Evolutionary conservation across 2,888 invertebrate genomes (phyloP).

Genomic region (Drosophila planitibia): DNA sequence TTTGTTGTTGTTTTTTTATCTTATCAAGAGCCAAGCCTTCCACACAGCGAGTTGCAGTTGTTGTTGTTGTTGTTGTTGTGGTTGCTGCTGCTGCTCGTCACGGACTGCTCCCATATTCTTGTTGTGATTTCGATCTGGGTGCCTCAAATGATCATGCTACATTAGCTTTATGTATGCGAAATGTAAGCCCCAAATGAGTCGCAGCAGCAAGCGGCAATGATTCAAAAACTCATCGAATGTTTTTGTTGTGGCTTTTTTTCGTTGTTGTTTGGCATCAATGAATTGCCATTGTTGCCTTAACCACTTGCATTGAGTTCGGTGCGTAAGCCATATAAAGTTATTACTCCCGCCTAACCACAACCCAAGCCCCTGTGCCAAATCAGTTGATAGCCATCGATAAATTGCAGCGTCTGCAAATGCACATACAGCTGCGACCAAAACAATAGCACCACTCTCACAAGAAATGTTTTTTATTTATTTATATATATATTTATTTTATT

Average conservation of each 20-base stretch:
- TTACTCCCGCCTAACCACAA: neutral
- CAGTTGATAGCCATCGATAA: constrained; percentile 24
- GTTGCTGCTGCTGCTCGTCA: constrained; percentile 18
- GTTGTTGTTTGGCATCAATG: constrained; percentile 35
- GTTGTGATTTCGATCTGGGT: constrained; percentile 60
- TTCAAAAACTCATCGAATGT: constrained; percentile 27
- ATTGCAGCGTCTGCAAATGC: neutral
- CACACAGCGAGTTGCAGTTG: constrained; percentile 7
- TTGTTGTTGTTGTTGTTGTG: neutral
- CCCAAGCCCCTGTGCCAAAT: constrained; percentile 7
- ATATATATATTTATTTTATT: neutral
- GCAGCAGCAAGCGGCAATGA: constrained; percentile 39
- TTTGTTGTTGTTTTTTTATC: neutral
- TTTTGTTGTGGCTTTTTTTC: constrained; percentile 5
- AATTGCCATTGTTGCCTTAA: constrained; percentile 33
- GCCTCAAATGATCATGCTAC: constrained; percentile 60
- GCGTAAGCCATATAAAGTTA: constrained; percentile 16
- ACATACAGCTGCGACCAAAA: neutral
- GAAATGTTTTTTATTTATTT: neutral
- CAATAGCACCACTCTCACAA: neutral
- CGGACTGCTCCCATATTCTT: constrained; percentile 65
- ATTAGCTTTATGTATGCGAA: constrained; percentile 46
- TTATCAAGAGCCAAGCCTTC: constrained; percentile 46
- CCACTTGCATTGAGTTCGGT: constrained; percentile 7
- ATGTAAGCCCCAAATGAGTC: constrained; percentile 41